Base-by-base conservation (phyloP, 92 coral and sea anemone genomes). In the Epizoanthus rinbou region DNA sequence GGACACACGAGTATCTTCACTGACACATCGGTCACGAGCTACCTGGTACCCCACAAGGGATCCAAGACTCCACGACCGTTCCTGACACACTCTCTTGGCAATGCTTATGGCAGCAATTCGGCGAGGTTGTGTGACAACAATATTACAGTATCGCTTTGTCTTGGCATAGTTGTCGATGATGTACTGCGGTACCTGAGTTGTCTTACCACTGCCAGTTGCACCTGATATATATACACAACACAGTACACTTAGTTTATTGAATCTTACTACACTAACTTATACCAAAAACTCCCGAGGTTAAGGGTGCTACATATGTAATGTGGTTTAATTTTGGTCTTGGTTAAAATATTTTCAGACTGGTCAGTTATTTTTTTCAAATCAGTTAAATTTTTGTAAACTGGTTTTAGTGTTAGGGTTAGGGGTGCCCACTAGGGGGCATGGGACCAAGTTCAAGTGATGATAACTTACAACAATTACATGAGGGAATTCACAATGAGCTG, bases 101-200 rank as follows among this genome's bases (percentile, higher is more conserved):
- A 96, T 94, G 74, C 99, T 96, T 24, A 92, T 92, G 19, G 99
- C 99, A 14, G 99, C 99, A 75, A 96, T 96, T 58, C 99, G 93
- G 23, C 99, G 85, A 39, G 99, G 99, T 69, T 96, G 99, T 1
- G 99, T 96, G 16, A 96, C 99, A 17, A 94, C 65, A 45, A 96
- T 82, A 78, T 96, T 96, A 56, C 99, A 96, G 82, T 96, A 96
- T 53, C 98, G 86, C 68, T 84, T 91, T 58, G 92, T 80, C 73
- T 94, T 92, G 70, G 93, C 96, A 85, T 96, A 96, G 82, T 96
- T 90, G 64, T 96, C 99, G 33, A 96, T 84, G 22, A 96, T 90
- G 66, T 96, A 96, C 68, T 96, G 99, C 2, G 99, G 99, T 15
- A 96, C 99, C 58, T 96, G 99, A 10, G 99, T 96, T 24, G 99